Percentiles rank a stretch among this genome's conserved stretches.
These are phyloP conservation scores for Sarcophaga caerulescens DNA, from an alignment of 2,888 invertebrate species.

Conservation along the genomic window DNA sequence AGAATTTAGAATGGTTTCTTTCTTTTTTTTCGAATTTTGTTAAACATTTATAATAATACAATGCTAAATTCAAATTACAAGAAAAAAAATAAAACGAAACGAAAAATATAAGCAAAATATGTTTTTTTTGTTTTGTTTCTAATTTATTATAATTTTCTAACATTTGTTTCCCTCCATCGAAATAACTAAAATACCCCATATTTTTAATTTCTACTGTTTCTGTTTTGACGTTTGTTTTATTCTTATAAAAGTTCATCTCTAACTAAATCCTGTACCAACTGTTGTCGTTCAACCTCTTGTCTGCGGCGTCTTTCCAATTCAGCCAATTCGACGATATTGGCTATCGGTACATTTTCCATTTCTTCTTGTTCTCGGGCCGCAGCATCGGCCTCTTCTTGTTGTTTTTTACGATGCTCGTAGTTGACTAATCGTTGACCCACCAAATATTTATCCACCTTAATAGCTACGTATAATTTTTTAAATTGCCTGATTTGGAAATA, in stretches of 20 bases:
- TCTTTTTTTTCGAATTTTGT: not conserved
- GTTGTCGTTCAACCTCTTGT: slow-evolving; percentile 57
- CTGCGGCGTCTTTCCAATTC: slow-evolving; percentile 62
- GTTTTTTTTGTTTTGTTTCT: not conserved
- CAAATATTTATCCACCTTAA: slow-evolving; percentile 99
- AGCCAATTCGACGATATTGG: slow-evolving; percentile 63
- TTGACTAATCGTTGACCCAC: slow-evolving; percentile 98
- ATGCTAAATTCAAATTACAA: not conserved
- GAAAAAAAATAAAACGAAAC: slow-evolving; percentile 29
- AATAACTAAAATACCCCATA: slow-evolving; percentile 9
- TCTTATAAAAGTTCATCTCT: slow-evolving; percentile 64
- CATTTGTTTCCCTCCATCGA: not conserved
- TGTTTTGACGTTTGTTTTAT: not conserved
- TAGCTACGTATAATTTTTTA: slow-evolving; percentile 96
- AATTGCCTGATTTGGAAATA: slow-evolving; percentile 96
- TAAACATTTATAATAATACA: not conserved
- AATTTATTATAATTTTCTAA: slow-evolving; percentile 11
- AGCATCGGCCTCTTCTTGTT: slow-evolving; percentile 78
- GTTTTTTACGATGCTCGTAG: slow-evolving; percentile 92
- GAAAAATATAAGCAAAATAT: slow-evolving; percentile 14
- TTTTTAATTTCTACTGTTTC: not conserved
- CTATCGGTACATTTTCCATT: slow-evolving; percentile 65
- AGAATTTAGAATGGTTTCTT: not conserved
- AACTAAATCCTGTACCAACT: slow-evolving; percentile 63
- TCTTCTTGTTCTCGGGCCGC: slow-evolving; percentile 70